phyloP scores from a whole-genome alignment of 2,797 vertebrate genomes.

The Tachyglossus aculeatus region DNA sequence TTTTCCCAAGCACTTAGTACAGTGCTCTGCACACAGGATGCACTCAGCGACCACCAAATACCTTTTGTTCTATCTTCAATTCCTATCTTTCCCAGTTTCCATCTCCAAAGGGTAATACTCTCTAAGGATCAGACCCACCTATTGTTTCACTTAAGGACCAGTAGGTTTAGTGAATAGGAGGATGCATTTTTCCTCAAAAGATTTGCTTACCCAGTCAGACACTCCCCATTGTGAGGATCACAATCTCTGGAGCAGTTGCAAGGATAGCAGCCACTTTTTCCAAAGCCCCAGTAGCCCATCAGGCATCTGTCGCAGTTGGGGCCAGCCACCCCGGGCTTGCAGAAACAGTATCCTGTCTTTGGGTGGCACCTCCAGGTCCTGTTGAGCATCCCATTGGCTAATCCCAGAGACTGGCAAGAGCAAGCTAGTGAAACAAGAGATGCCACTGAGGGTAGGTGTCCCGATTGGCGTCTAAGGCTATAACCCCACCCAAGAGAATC shows the following conservation, averaged over 20 bases:
- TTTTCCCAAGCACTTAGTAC: no score
- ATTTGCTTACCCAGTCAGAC: conserved; percentile 74
- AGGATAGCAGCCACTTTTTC: conserved; percentile 79
- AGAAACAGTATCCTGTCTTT: conserved; percentile 86
- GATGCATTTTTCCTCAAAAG: background rate
- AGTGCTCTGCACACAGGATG: no score
- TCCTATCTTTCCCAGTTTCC: no score
- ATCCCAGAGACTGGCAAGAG: conserved; percentile 82
- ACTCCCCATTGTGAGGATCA: conserved; percentile 79
- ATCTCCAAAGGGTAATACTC: no score
- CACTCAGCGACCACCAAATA: no score
- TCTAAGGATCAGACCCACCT: no score
- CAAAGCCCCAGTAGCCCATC: conserved; percentile 86
- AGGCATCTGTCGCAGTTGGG: conserved; percentile 81
- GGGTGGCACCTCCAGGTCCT: conserved; percentile 81
- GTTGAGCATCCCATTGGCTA: conserved; percentile 65
- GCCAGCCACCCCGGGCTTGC: conserved; percentile 83
- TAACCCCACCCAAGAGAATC: no score
- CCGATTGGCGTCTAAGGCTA: no score
- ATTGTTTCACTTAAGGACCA: no score
- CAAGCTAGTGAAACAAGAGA: conserved; percentile 74
- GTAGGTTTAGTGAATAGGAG: no score
- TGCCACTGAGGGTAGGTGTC: background rate
- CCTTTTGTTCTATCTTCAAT: no score
- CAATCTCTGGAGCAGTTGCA: conserved; percentile 83